Percentiles rank a stretch among this genome's conserved stretches.
Evolutionary conservation across 2,797 vertebrate species (phyloP).

Genomic region (Lacerta agilis): DNA sequence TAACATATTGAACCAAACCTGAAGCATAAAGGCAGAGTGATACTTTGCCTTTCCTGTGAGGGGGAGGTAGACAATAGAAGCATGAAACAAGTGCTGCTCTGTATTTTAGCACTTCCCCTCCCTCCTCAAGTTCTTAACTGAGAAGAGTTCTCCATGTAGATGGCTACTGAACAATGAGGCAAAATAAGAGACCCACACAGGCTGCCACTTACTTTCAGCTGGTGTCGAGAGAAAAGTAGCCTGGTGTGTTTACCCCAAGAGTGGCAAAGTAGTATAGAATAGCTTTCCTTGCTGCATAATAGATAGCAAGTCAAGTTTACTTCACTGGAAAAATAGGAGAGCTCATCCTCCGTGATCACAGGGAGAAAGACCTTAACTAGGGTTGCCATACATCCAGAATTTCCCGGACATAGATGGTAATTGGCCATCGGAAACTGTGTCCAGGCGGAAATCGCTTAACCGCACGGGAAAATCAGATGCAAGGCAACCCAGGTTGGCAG

Average conservation of each 20-base stretch:
- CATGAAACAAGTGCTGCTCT: neutral
- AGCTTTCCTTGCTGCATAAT: neutral
- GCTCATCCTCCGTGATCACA: rapidly evolving
- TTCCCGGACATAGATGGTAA: too few relatives aligned
- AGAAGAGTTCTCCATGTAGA: neutral
- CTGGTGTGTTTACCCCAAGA: neutral
- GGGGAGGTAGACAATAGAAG: neutral
- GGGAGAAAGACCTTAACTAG: neutral
- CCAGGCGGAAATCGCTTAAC: too few relatives aligned
- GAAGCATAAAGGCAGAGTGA: neutral
- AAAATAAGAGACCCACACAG: neutral
- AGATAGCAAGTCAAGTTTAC: neutral
- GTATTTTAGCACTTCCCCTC: neutral
- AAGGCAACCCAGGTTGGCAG: too few relatives aligned
- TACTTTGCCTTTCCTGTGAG: neutral
- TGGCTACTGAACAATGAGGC: neutral
- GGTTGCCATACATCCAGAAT: too few relatives aligned
- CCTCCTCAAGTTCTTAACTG: neutral
- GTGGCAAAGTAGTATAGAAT: too few relatives aligned
- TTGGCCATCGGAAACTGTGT: too few relatives aligned
- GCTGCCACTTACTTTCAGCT: slow-evolving; percentile 42
- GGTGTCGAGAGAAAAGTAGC: slow-evolving; percentile 11
- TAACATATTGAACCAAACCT: neutral
- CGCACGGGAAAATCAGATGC: too few relatives aligned
- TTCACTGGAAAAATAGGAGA: neutral